A percentile compares a stretch with the other conserved stretches of the same genome.
Evolutionary conservation across 2,797 vertebrate species (phyloP).

Genomic region (Halcyon chelicuti): DNA sequence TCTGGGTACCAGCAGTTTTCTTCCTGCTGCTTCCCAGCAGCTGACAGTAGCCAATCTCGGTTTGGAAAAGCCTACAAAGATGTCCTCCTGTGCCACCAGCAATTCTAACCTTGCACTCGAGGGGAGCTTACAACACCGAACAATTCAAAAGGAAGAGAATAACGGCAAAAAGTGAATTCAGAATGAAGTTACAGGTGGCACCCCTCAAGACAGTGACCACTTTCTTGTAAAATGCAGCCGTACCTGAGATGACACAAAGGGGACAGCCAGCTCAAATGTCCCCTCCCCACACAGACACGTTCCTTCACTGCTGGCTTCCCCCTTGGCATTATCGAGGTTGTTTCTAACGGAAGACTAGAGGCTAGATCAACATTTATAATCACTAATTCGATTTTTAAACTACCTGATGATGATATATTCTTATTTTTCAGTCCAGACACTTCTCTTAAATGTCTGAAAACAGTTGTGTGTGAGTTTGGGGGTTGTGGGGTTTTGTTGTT

Average conservation of each 20-base stretch:
- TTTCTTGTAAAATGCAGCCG: background rate
- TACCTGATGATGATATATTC: background rate
- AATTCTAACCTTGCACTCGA: background rate
- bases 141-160: background rate
- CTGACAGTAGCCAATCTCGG: background rate
- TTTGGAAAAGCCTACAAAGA: background rate
- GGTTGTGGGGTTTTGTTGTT: background rate
- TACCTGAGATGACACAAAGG: rapidly evolving
- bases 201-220: background rate
- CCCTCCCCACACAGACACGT: background rate
- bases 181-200: background rate
- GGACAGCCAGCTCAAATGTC: background rate
- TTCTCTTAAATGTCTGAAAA: conserved; percentile 28
- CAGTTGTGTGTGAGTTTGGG: background rate
- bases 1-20: background rate
- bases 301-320: background rate
- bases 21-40: background rate
- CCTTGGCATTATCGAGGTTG: background rate
- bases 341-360: background rate
- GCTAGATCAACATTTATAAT: background rate
- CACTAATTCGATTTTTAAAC: background rate
- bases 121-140: background rate
- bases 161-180: background rate
- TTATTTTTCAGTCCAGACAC: background rate
- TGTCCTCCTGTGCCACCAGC: background rate